Percentiles rank a stretch among this genome's conserved stretches.
These are phyloP conservation scores for Eleutherodactylus coqui DNA, from an alignment of 2,797 vertebrate species.

Conservation along the genomic window DNA sequence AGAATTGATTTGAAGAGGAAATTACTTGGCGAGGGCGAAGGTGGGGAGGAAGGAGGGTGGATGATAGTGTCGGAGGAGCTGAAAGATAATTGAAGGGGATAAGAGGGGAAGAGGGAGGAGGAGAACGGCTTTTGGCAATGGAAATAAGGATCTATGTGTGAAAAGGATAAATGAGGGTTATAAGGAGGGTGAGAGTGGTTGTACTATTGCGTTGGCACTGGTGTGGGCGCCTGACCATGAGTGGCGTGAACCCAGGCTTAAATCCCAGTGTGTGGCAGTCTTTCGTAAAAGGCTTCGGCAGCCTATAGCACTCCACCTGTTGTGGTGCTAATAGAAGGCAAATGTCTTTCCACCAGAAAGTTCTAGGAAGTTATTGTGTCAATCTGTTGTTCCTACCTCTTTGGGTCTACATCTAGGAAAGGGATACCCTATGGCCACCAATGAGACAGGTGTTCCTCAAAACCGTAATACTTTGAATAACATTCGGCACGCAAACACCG, in stretches of 20 bases:
- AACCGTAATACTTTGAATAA: neutral
- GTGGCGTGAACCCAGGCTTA: neutral
- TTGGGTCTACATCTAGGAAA: neutral
- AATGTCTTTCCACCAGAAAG: neutral
- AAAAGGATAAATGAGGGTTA: conserved; percentile 49
- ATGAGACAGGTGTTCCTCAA: neutral
- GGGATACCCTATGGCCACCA: neutral
- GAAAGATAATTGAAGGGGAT: conserved; percentile 63
- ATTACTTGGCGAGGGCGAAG: conserved; percentile 56
- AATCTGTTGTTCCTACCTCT: neutral
- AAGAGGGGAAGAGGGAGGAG: conserved; percentile 45
- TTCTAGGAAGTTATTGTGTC: neutral
- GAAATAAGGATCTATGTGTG: conserved; percentile 49
- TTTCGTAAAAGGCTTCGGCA: neutral
- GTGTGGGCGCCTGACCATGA: neutral
- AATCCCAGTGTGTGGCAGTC: neutral
- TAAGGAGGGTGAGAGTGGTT: conserved; percentile 23
- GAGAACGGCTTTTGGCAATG: conserved; percentile 53
- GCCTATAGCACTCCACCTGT: neutral
- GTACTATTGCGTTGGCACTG: neutral
- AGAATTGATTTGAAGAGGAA: conserved; percentile 60
- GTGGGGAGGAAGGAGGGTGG: conserved; percentile 54
- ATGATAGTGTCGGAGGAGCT: conserved; percentile 58
- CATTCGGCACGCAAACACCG: neutral
- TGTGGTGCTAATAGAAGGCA: neutral